phyloP scores from a whole-genome alignment of 2,113 vertebrate genomes.

The Apodemus speciosus region DNA sequence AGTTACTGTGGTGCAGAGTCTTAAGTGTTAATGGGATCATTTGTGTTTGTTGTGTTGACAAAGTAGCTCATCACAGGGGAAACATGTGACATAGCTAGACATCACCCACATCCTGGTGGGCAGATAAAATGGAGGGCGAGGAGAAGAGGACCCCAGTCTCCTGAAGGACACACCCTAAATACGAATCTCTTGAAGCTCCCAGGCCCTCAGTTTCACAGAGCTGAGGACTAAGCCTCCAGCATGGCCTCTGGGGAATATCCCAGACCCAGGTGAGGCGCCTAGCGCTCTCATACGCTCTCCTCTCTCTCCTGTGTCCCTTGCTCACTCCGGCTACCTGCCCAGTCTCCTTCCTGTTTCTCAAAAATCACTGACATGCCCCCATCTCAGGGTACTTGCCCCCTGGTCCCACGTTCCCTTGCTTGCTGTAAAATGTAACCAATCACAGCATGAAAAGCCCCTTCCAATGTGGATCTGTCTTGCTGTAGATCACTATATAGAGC shows the following conservation, averaged over 20 bases:
- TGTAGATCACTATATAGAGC: neutral
- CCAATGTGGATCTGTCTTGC: too few relatives aligned
- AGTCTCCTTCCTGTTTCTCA: neutral
- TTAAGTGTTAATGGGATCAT: neutral
- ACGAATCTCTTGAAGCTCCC: neutral
- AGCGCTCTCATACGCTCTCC: too few relatives aligned
- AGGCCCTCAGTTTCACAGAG: neutral
- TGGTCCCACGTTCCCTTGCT: neutral
- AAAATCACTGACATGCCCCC: neutral
- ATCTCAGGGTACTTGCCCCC: rapidly evolving
- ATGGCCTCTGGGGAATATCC: neutral
- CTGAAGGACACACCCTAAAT: neutral
- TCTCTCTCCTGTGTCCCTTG: neutral
- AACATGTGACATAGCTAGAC: neutral
- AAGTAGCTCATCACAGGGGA: neutral
- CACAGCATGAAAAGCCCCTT: neutral
- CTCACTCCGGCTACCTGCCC: neutral
- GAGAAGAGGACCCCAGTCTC: neutral
- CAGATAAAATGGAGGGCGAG: neutral
- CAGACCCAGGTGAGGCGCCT: too few relatives aligned
- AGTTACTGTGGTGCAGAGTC: neutral
- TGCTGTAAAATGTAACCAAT: neutral
- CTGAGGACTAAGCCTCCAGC: neutral
- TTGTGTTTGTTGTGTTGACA: neutral
- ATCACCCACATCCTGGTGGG: neutral